Percentiles rank a stretch among this genome's conserved stretches.
Conservation (phyloP, 1,140 invertebrate genomes). For the Frieseomelitta varia region DNA sequence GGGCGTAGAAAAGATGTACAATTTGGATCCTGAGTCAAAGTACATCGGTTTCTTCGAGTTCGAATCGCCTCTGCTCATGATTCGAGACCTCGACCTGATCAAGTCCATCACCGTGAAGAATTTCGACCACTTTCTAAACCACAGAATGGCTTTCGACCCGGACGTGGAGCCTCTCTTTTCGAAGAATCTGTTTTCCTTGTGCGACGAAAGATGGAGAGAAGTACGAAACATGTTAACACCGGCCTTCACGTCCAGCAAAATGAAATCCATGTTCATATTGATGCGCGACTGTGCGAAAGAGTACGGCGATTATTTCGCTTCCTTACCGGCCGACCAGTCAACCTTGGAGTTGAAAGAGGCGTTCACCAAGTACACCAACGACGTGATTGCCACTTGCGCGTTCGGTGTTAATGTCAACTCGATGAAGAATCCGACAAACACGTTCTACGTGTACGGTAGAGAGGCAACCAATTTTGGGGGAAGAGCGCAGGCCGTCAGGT, state of each 20-base stretch:
- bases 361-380: slow-evolving; percentile 78
- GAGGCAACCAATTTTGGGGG: slow-evolving; percentile 67
- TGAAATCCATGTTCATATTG: slow-evolving; percentile 54
- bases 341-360: slow-evolving; percentile 71
- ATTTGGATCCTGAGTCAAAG: slow-evolving; percentile 45
- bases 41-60: slow-evolving; percentile 68
- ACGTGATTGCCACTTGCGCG: slow-evolving; percentile 79
- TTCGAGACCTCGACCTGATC: slow-evolving; percentile 76
- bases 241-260: slow-evolving; percentile 73
- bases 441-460: slow-evolving; percentile 72
- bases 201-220: slow-evolving; percentile 73
- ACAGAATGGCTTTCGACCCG: slow-evolving; percentile 63
- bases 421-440: slow-evolving; percentile 62
- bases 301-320: slow-evolving; percentile 24
- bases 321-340: slow-evolving; percentile 59
- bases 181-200: slow-evolving; percentile 72
- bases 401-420: slow-evolving; percentile 75
- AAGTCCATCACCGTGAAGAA: slow-evolving; percentile 69
- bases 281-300: slow-evolving; percentile 39
- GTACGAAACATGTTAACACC: slow-evolving; percentile 71
- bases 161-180: slow-evolving; percentile 70
- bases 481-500: slow-evolving; percentile 59
- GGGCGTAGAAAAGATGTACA: slow-evolving; percentile 4
- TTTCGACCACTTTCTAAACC: slow-evolving; percentile 76
- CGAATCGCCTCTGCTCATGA: slow-evolving; percentile 65